These are phyloP conservation scores for Nyctibius bracteatus DNA, from an alignment of 2,113 vertebrate species.

Conservation along the genomic window DNA sequence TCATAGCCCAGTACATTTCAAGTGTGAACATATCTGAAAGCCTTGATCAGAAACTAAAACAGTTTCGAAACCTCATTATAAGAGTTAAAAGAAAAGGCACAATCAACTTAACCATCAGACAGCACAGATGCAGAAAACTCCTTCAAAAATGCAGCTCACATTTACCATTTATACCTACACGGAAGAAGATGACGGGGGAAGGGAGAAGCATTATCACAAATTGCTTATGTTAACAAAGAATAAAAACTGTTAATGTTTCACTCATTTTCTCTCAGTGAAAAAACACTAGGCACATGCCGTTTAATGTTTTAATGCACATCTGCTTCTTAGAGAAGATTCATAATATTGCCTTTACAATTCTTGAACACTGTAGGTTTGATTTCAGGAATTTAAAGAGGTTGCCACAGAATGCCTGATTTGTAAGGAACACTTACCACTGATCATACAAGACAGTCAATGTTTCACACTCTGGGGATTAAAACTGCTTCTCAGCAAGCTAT, in stretches of 20 bases:
- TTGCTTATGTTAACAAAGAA: neutral
- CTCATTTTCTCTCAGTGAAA: neutral
- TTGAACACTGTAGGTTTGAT: neutral
- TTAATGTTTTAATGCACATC: conserved; percentile 1
- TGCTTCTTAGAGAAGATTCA: neutral
- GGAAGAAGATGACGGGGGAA: neutral
- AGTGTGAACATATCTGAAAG: conserved; percentile 40
- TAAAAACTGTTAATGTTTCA: conserved; percentile 26
- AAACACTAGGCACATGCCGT: neutral
- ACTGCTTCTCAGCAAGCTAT: neutral
- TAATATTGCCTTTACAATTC: neutral
- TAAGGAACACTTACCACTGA: neutral
- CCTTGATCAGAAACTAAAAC: conserved; percentile 20
- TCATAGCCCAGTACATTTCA: conserved; percentile 20
- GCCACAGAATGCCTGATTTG: neutral
- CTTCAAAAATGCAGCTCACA: conserved; percentile 29
- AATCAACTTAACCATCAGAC: conserved; percentile 45
- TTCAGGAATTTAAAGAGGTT: neutral
- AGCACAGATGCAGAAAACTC: neutral
- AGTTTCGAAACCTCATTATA: conserved; percentile 46
- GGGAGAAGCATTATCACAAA: neutral
- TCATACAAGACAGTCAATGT: neutral
- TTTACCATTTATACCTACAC: neutral
- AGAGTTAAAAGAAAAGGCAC: conserved; percentile 46
- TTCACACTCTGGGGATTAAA: neutral